Conservation (phyloP, 1,140 invertebrate genomes). For the Calephelis nemesis region DNA sequence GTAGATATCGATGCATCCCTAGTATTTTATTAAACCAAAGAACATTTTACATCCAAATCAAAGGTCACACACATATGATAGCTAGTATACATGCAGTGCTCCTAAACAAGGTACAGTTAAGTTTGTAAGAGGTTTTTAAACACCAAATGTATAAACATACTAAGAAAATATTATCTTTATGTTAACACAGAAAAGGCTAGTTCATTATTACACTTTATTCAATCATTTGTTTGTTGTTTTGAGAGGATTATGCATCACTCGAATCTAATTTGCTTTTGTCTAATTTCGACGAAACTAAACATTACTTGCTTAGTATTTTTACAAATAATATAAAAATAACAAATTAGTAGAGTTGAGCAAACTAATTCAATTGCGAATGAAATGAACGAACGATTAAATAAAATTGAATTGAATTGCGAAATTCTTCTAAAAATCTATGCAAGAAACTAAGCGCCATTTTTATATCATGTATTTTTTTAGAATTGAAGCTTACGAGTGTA, state of each 20-base stretch:
- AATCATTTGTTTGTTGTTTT: background rate
- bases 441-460: too few species aligned
- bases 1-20: too few species aligned
- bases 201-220: slow-evolving; percentile 13
- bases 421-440: too few species aligned
- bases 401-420: too few species aligned
- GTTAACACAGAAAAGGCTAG: slow-evolving; percentile 14
- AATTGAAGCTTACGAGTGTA: too few species aligned
- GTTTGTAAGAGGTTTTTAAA: slow-evolving; percentile 15
- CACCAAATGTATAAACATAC: slow-evolving; percentile 23
- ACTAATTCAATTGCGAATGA: too few species aligned
- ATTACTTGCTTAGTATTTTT: too few species aligned
- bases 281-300: background rate
- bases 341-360: too few species aligned
- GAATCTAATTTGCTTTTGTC: background rate
- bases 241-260: background rate
- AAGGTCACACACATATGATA: slow-evolving; percentile 68
- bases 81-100: slow-evolving; percentile 59
- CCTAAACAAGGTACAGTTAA: slow-evolving; percentile 22
- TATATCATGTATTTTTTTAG: too few species aligned
- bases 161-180: slow-evolving; percentile 22
- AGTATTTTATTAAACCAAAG: background rate
- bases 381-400: too few species aligned
- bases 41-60: slow-evolving; percentile 27
- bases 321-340: too few species aligned